Evolutionary conservation across 2,113 vertebrate genomes (phyloP), one percentile per base, ranked within the genome.

Genomic region (Pluvianellus socialis): DNA sequence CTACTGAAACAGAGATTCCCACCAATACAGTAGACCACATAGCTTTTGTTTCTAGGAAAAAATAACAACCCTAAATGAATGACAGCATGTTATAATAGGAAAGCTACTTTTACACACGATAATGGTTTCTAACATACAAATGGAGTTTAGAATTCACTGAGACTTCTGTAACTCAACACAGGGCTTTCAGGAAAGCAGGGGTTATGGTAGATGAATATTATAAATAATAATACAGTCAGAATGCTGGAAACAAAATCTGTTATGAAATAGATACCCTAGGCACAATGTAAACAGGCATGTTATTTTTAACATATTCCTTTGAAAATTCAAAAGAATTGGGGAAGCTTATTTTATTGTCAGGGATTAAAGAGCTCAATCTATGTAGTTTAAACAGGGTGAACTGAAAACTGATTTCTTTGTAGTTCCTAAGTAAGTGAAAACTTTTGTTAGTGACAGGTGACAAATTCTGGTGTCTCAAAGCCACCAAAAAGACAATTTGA

Each of bases 231-330:
- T 32, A 7, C 5, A 70, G 8, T 16, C 8, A 79, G 33, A 83
- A 53, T 35, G 8, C 26, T 15, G 52, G n/a, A 85, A 93, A 74
- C 3, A 85, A 74, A 84, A 52, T 6, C 5, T 68, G 1, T 53
- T 68, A 47, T 4, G 20, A 79, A 82, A n/a, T 32, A 16, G 42
- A 19, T 13, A 88, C 17, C 18, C 53, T 19, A 59, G 9, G 3
- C 1, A 0, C 12, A 65, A 16, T 44, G 22, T 59, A 72, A 75
- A 80, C 8, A 59, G 9, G 19, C 6, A 45, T 0, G 0, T 4
- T 30, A 65, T 33, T 88, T 71, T 79, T 55, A 79, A 59, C 4
- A 22, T 12, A 45, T 38, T 72, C 7, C 10, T 55, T 55, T 59
- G 28, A 45, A 84, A 93, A 62, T n/a, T 3, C 0, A 0, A 13